Conservation (phyloP, 1,140 invertebrate genomes). For the Zaprionus africanus region DNA sequence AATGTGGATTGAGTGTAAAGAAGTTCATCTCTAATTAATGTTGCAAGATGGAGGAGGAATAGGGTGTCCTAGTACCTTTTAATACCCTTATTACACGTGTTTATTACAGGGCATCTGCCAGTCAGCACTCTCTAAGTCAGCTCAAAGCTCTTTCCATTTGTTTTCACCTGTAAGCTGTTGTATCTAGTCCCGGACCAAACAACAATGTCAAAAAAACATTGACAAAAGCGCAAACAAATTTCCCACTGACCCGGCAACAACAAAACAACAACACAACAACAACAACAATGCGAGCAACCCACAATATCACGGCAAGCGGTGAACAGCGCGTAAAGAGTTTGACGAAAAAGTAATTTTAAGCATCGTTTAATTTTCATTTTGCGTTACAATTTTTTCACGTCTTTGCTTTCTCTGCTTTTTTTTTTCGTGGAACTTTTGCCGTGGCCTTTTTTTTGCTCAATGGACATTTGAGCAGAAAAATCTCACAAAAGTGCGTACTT, state of each 20-base stretch:
- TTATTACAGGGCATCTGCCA: not conserved
- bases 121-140: not conserved
- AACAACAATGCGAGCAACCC: constrained; percentile 19
- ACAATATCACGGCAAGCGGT: constrained; percentile 23
- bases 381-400: constrained; percentile 23
- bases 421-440: constrained; percentile 62
- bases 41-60: no score
- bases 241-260: constrained; percentile 22
- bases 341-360: constrained; percentile 81
- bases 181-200: constrained; percentile 18
- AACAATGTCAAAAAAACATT: constrained; percentile 21
- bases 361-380: constrained; percentile 82
- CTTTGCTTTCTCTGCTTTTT: constrained; percentile 7
- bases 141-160: not conserved
- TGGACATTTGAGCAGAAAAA: constrained; percentile 73
- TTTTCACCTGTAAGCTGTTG: constrained; percentile 27
- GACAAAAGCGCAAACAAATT: constrained; percentile 41
- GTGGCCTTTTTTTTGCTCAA: constrained; percentile 54
- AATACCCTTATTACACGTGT: no score
- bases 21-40: no score
- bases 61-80: no score
- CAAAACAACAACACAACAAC: constrained; percentile 19
- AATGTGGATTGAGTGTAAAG: no score
- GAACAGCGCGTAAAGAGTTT: constrained; percentile 63
- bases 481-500: constrained; percentile 61